A percentile compares a stretch with the other conserved stretches of the same genome.
Evolutionary conservation across 2,113 vertebrate species (phyloP).

Genomic region (Eurypyga helias): DNA sequence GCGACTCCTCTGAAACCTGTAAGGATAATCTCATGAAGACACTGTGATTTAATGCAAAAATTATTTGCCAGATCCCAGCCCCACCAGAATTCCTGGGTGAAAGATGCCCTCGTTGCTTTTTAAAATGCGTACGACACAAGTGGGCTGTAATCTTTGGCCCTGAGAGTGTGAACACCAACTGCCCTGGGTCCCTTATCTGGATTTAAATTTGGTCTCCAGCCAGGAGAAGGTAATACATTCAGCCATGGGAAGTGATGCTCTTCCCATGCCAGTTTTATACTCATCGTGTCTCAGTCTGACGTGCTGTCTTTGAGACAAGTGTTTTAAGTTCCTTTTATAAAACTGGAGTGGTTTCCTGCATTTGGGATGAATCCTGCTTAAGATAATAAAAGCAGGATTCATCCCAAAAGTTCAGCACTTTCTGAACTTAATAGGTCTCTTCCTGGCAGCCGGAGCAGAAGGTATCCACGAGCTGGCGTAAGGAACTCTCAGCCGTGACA

Average conservation of each 20-base stretch:
- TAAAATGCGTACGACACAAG: not conserved
- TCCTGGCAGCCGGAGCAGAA: not conserved
- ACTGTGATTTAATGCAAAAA: not conserved
- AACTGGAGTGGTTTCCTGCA: not conserved
- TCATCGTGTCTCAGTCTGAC: not conserved
- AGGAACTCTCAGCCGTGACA: not conserved
- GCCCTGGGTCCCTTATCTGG: not conserved
- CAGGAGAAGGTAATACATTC: not conserved
- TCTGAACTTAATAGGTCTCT: not conserved
- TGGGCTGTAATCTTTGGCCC: not conserved
- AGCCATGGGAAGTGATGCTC: not conserved
- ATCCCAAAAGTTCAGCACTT: no score
- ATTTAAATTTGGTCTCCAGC: not conserved
- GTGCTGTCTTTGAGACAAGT: not conserved
- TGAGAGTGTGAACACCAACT: not conserved
- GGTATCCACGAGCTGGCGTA: not conserved
- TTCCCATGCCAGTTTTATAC: not conserved
- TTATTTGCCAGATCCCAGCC: not conserved
- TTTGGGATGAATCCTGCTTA: not conserved
- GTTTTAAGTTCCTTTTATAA: not conserved
- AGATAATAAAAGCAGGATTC: not conserved
- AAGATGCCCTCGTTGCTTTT: not conserved
- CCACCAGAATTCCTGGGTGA: not conserved
- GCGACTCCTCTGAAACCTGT: accelerated
- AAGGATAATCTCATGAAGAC: not conserved